These are phyloP conservation scores for Tenebrio molitor DNA, from an alignment of 1,140 invertebrate genomes.

Conservation along the genomic window DNA sequence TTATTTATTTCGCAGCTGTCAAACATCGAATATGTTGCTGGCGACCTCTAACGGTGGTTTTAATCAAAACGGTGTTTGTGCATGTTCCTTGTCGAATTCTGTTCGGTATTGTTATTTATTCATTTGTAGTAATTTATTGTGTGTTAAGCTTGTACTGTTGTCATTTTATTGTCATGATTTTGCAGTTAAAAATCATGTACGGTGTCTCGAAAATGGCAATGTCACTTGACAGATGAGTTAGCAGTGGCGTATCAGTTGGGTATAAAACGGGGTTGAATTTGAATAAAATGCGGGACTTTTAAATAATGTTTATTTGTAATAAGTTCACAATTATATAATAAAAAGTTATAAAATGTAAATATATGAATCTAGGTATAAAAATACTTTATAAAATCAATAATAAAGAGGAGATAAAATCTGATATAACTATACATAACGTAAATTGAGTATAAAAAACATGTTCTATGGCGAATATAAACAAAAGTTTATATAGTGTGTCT, in stretches of 20 bases:
- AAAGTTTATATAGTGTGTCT: constrained; percentile 51
- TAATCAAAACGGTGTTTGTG: no score
- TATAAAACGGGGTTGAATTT: no score
- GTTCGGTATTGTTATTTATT: background rate
- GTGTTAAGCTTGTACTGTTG: background rate
- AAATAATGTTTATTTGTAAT: constrained; percentile 53
- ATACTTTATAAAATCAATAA: constrained; percentile 65
- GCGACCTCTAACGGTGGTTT: no score
- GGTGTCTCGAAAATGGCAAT: no score
- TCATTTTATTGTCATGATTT: constrained; percentile 1
- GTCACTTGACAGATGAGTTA: no score
- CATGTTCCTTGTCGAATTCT: background rate
- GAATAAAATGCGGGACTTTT: constrained; percentile 20
- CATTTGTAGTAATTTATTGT: no score
- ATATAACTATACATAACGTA: constrained; percentile 66
- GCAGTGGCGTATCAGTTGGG: no score
- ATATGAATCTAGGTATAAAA: constrained; percentile 65
- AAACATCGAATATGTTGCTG: no score
- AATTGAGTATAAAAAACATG: constrained; percentile 60
- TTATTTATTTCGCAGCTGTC: no score
- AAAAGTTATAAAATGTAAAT: constrained; percentile 66
- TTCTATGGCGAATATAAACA: constrained; percentile 59
- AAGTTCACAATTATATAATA: constrained; percentile 54
- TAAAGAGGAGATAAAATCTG: constrained; percentile 64
- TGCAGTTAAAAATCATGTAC: no score